phyloP scores from a whole-genome alignment of 1,140 invertebrate species.

The Pseudoatta argentina region DNA sequence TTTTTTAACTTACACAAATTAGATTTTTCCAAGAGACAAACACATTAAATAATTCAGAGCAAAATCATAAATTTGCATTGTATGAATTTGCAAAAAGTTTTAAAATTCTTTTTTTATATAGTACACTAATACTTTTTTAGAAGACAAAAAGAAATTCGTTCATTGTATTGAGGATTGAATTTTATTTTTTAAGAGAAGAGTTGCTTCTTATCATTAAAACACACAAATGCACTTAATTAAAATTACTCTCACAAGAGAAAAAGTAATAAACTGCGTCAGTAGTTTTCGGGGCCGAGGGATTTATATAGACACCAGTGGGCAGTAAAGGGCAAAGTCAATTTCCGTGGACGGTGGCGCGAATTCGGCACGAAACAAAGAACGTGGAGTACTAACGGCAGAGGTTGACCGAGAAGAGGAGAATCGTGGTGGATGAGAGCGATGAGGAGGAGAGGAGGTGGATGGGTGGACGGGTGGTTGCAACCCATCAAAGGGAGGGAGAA shows the following conservation, averaged over 20 bases:
- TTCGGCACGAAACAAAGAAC: conserved; percentile 70
- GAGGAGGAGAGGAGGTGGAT: conserved; percentile 25
- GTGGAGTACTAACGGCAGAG: conserved; percentile 48
- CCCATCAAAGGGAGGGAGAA: conserved; percentile 10
- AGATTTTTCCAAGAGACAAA: no score
- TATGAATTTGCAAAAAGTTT: not conserved
- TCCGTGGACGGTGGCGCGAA: conserved; percentile 51
- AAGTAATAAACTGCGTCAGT: not conserved
- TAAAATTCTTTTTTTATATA: not conserved
- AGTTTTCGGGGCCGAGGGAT: not conserved
- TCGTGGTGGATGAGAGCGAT: conserved; percentile 30
- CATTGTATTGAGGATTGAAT: not conserved
- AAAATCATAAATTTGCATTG: no score
- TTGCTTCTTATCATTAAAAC: not conserved
- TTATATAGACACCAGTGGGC: not conserved
- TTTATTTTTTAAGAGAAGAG: not conserved
- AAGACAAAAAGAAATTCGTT: not conserved
- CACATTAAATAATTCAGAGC: no score
- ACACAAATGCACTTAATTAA: not conserved
- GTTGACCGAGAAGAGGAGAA: conserved; percentile 50
- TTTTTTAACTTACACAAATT: no score
- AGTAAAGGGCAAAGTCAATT: conserved; percentile 54
- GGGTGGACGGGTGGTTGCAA: conserved; percentile 25
- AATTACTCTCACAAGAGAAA: not conserved
- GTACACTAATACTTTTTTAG: not conserved